phyloP scores from a whole-genome alignment of 30 jellyfish, hydroid and myxozoan species.

The Aurelia sp. region DNA sequence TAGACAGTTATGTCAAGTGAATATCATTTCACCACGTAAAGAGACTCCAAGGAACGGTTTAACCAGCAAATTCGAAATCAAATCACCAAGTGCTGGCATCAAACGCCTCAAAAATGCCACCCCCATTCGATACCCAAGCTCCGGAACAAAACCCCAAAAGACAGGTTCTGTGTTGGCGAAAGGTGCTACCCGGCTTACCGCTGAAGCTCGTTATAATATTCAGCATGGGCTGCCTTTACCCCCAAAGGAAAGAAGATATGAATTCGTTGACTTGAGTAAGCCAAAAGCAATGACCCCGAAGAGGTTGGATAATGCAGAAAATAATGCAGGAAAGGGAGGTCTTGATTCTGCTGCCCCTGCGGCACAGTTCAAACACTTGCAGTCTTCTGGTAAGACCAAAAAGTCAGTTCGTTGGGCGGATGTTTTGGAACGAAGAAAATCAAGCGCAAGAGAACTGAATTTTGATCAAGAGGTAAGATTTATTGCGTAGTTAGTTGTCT shows the following conservation, averaged over 20 bases:
- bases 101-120: background rate
- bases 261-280: slow-evolving; percentile 6
- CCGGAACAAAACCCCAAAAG: background rate
- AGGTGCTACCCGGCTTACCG: slow-evolving; percentile 34
- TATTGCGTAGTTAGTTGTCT: background rate
- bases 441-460: slow-evolving; percentile 28
- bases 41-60: background rate
- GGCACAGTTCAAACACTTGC: background rate
- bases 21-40: slow-evolving; percentile 47
- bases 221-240: slow-evolving; percentile 67
- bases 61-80: background rate
- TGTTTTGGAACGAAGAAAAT: slow-evolving; percentile 15
- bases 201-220: slow-evolving; percentile 29
- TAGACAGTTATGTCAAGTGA: slow-evolving; percentile 48
- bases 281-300: background rate
- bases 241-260: slow-evolving; percentile 21
- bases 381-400: slow-evolving; percentile 25
- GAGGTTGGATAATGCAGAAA: background rate
- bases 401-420: slow-evolving; percentile 73
- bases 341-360: background rate
- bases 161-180: background rate
- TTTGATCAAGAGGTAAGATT: slow-evolving; percentile 47
- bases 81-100: slow-evolving; percentile 11
- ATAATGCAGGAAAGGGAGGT: background rate
- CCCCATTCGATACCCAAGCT: slow-evolving; percentile 1